Base-by-base conservation (phyloP, 2,113 vertebrate genomes). In the Propithecus coquereli region DNA sequence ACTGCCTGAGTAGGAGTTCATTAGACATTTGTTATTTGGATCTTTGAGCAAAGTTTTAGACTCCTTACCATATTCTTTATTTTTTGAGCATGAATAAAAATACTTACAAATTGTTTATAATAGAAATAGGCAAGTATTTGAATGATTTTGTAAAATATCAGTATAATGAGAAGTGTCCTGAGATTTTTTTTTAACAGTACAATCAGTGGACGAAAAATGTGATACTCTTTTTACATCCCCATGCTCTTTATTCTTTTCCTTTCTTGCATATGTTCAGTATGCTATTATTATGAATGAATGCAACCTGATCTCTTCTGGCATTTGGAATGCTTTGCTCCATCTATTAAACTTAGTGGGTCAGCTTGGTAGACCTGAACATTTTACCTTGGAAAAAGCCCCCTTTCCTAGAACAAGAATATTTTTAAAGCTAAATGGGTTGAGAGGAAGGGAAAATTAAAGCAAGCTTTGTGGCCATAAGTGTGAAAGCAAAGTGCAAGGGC, bases 401-500 rank as follows among this genome's bases (percentile, higher is more conserved):
- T n/a, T 23, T n/a, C 7, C 54, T 74, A 34, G 34, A 54, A 61
- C 9, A 61, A 57, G 23, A 6, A 37, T 47, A 40, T 30, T 25
- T 9, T 27, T 17, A 5, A 87, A 90, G n/a, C 50, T 45, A 84
- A 92, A 79, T 74, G 37, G 57, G 18, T 54, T 87, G 16, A 74
- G 50, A 87, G n/a, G 65, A 79, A 88, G n/a, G 34, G 4, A 47
- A 89, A 85, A 93, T 80, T 87, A 54, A 95, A 81, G 57, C 63
- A 76, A 89, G 87, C 52, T 94, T 89, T 91, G 79, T 92, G 92
- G 23, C 37, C 74, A 6, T 79, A 79, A 74, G 23, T 45, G 37
- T 37, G 57, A 89, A 94, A 94, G 83, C 94, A 83, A 86, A 93
- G 79, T 43, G 47, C 79, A 79, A 83, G 77, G 61, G 89, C 71